Evolutionary conservation across 1,140 invertebrate genomes (phyloP).

Genomic region (Papilio polytes): DNA sequence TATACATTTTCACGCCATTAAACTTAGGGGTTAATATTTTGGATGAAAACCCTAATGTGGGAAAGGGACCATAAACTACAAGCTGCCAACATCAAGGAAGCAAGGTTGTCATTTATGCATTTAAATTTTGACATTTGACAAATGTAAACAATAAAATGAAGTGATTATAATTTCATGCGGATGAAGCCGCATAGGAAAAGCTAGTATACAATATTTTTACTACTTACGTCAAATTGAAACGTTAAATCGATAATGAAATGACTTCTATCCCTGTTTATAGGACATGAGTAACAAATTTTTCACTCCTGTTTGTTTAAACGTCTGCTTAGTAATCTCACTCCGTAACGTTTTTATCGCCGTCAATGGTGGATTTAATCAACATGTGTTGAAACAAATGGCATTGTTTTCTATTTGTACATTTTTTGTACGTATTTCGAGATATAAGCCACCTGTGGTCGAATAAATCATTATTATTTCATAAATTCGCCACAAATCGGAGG

Average conservation of each 20-base stretch:
- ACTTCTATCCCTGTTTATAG: neutral
- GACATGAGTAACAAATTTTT: neutral
- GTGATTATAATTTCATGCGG: too few relatives aligned
- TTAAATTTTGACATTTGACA: too few relatives aligned
- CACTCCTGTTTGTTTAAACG: neutral
- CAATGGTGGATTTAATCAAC: constrained; percentile 54
- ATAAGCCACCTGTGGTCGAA: constrained; percentile 65
- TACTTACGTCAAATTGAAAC: too few relatives aligned
- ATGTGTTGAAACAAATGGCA: constrained; percentile 65
- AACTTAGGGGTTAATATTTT: too few relatives aligned
- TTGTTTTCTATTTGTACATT: constrained; percentile 61
- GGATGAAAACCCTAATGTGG: too few relatives aligned
- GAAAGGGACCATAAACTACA: too few relatives aligned
- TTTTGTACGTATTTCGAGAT: constrained; percentile 55
- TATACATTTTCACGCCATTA: too few relatives aligned
- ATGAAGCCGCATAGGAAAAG: too few relatives aligned
- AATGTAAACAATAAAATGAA: too few relatives aligned
- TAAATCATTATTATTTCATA: constrained; percentile 51
- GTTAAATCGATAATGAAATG: neutral
- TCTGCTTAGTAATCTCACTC: neutral
- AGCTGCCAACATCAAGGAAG: too few relatives aligned
- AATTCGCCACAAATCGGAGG: constrained; percentile 38
- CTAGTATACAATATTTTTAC: too few relatives aligned
- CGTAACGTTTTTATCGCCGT: neutral
- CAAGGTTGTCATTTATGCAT: too few relatives aligned